Evolutionary conservation across 2,113 vertebrate species (phyloP).

Genomic region (Oreochromis aureus): DNA sequence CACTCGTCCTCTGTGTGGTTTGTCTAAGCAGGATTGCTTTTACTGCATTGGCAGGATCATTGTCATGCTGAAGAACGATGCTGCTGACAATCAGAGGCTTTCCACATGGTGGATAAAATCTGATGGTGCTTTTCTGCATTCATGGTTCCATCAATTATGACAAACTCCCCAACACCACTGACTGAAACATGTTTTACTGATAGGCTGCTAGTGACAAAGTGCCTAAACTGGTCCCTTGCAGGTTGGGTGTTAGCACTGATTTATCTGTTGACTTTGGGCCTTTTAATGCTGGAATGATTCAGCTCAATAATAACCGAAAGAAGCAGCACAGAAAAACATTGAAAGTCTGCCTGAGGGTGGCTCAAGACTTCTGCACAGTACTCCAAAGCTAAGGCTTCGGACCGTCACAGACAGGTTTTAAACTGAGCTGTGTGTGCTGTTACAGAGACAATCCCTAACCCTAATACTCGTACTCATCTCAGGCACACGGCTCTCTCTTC

Average conservation of each 20-base stretch:
- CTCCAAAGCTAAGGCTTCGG: background rate
- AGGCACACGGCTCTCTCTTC: background rate
- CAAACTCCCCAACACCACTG: background rate
- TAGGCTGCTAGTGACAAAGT: background rate
- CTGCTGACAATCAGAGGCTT: background rate
- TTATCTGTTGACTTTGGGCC: background rate
- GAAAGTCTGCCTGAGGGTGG: background rate
- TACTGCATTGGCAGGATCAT: background rate
- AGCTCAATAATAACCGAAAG: background rate
- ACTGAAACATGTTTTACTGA: rapidly evolving
- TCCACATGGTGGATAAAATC: background rate
- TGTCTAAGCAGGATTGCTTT: background rate
- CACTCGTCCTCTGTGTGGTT: background rate
- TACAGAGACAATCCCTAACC: background rate
- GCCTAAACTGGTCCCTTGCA: background rate
- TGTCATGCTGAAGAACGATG: background rate
- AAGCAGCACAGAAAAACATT: background rate
- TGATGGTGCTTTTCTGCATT: background rate
- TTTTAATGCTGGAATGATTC: background rate
- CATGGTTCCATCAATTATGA: background rate
- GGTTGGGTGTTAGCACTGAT: background rate
- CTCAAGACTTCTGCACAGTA: background rate
- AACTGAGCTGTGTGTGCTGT: background rate
- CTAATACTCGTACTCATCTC: background rate
- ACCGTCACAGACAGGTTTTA: background rate